Conservation (phyloP, 23 tunicate genomes). For the Diplosoma virens region DNA sequence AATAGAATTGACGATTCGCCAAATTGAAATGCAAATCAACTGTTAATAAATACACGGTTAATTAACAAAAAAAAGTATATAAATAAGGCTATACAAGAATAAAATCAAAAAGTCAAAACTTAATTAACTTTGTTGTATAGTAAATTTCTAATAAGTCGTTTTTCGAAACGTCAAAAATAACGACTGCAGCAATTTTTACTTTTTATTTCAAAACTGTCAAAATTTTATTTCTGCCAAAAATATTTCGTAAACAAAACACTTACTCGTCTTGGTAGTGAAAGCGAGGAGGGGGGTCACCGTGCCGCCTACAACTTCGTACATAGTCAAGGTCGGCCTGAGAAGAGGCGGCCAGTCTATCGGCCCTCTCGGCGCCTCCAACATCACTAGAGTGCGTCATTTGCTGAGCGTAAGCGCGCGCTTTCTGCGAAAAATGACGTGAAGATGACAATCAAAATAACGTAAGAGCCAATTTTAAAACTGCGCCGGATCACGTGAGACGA, state of each 20-base stretch:
- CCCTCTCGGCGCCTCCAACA: constrained; percentile 62
- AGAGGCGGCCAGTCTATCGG: constrained; percentile 61
- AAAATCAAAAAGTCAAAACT: too few species aligned
- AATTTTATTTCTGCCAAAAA: background rate
- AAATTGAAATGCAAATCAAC: too few species aligned
- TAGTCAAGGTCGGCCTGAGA: constrained; percentile 85
- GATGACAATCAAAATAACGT: background rate
- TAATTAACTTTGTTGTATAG: too few species aligned
- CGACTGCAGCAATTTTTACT: background rate
- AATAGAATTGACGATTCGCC: too few species aligned
- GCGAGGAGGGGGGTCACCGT: constrained; percentile 83
- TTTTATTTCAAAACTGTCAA: background rate
- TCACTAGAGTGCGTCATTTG: constrained; percentile 87
- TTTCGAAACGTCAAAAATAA: too few species aligned
- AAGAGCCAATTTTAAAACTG: too few species aligned
- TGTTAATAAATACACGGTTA: too few species aligned
- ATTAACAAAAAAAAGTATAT: too few species aligned
- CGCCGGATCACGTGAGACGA: too few species aligned
- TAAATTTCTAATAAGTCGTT: too few species aligned
- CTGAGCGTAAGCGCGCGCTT: constrained; percentile 87
- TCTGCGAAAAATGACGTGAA: too few species aligned
- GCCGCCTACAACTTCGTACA: constrained; percentile 71
- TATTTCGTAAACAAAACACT: background rate
- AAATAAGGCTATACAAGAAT: too few species aligned
- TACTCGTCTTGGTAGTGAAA: constrained; percentile 75